Percentiles rank a stretch among this genome's conserved stretches.
Evolutionary conservation across 2,113 vertebrate species (phyloP).

Genomic region (Hyperopisus bebe): DNA sequence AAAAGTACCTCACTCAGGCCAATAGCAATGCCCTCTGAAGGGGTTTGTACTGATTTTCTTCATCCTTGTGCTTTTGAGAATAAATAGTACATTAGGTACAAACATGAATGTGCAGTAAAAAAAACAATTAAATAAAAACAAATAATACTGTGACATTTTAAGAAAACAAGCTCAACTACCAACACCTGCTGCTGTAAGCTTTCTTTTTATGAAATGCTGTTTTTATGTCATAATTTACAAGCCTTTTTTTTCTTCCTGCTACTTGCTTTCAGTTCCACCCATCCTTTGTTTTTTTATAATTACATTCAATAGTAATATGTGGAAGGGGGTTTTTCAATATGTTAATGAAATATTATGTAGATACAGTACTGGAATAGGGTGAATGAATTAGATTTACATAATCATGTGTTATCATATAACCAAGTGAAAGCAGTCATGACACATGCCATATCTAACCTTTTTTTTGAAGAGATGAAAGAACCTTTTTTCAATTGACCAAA

Average conservation of each 20-base stretch:
- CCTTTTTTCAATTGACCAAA: not conserved
- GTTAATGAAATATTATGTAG: not conserved
- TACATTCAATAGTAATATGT: not conserved
- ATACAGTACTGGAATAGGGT: not conserved
- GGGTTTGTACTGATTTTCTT: not conserved
- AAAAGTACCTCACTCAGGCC: not conserved
- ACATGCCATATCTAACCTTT: not conserved
- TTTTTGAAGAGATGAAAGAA: not conserved
- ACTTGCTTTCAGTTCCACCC: not conserved
- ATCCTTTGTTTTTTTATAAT: not conserved
- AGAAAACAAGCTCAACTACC: too few relatives aligned
- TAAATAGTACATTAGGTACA: not conserved
- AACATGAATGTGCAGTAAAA: not conserved
- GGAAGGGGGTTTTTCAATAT: not conserved
- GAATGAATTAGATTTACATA: not conserved
- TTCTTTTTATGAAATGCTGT: not conserved
- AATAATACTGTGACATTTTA: too few relatives aligned
- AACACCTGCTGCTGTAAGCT: too few relatives aligned
- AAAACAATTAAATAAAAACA: not conserved
- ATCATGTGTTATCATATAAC: not conserved
- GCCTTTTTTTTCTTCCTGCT: not conserved
- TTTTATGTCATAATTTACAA: not conserved
- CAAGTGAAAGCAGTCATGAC: not conserved
- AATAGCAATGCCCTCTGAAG: not conserved
- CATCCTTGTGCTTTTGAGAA: not conserved